A percentile compares a stretch with the other conserved stretches of the same genome.
phyloP scores from a whole-genome alignment of 2,888 invertebrate genomes.

The Odontocerum albicorne region DNA sequence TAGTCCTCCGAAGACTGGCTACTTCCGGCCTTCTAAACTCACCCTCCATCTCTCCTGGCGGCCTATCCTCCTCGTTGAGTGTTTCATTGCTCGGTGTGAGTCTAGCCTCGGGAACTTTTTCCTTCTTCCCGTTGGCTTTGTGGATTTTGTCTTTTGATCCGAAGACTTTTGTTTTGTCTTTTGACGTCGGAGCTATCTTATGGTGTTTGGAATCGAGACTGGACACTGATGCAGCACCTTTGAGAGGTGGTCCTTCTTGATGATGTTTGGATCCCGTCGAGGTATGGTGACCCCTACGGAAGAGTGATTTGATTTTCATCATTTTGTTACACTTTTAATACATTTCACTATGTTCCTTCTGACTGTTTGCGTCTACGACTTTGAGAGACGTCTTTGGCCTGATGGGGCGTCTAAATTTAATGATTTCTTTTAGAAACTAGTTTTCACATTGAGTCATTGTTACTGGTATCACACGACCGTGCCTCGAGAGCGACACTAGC shows the following conservation, averaged over 20 bases:
- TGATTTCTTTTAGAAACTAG: no score
- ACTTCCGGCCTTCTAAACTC: slow-evolving; percentile 34
- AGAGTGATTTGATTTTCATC: slow-evolving; percentile 91
- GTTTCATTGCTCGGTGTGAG: slow-evolving; percentile 42
- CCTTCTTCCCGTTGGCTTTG: slow-evolving; percentile 42
- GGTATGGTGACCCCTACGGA: slow-evolving; percentile 77
- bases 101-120: slow-evolving; percentile 52
- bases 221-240: slow-evolving; percentile 65
- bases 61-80: slow-evolving; percentile 41
- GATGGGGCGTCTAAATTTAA: no score
- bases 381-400: no score
- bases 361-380: no score
- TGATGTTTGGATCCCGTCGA: slow-evolving; percentile 33
- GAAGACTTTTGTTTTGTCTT: slow-evolving; percentile 57
- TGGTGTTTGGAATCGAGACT: slow-evolving; percentile 66
- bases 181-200: slow-evolving; percentile 54
- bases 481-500: no score
- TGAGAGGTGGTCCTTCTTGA: slow-evolving; percentile 45
- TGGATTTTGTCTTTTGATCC: slow-evolving; percentile 58
- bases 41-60: slow-evolving; percentile 37
- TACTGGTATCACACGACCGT: no score
- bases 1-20: slow-evolving; percentile 40
- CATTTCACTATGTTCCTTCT: slow-evolving; percentile 19
- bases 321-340: slow-evolving; percentile 56
- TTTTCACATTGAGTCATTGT: no score